phyloP scores from a whole-genome alignment of 1,140 invertebrate species.

The Mylabris phalerata region DNA sequence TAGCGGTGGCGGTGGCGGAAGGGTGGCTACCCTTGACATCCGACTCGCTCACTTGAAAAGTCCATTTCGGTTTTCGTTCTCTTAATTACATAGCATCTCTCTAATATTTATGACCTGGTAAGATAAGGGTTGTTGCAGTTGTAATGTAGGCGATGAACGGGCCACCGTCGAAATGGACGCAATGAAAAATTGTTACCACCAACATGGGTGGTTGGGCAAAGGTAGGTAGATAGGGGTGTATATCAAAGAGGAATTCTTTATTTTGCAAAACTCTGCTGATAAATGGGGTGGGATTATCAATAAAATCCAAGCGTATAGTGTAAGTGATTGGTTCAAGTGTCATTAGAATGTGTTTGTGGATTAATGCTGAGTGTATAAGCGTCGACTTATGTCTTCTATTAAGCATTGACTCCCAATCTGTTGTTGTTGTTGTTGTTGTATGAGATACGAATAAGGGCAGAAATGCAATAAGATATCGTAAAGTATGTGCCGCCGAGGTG shows the following conservation, averaged over 20 bases:
- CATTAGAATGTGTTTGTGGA: too few species aligned
- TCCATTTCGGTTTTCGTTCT: conserved; percentile 16
- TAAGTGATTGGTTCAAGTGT: too few species aligned
- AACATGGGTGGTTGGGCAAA: background rate
- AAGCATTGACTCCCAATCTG: background rate
- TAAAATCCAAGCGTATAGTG: too few species aligned
- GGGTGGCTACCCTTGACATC: background rate
- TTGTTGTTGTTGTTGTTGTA: too few species aligned
- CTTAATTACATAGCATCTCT: conserved; percentile 21
- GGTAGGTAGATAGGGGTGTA: too few species aligned
- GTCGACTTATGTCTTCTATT: background rate
- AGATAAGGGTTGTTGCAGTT: conserved; percentile 12
- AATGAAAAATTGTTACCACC: background rate
- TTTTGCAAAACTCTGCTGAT: too few species aligned
- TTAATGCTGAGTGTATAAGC: too few species aligned
- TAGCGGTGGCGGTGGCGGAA: background rate
- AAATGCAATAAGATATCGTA: conserved; percentile 27
- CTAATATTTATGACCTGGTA: conserved; percentile 22
- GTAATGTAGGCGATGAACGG: background rate
- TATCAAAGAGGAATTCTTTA: too few species aligned
- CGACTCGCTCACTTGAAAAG: conserved; percentile 5
- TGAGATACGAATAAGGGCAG: background rate
- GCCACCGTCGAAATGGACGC: background rate
- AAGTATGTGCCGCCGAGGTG: conserved; percentile 24
- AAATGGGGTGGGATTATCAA: too few species aligned